These are phyloP conservation scores for Neotragus pygmaeus DNA, from an alignment of 2,113 vertebrate genomes.

Conservation along the genomic window DNA sequence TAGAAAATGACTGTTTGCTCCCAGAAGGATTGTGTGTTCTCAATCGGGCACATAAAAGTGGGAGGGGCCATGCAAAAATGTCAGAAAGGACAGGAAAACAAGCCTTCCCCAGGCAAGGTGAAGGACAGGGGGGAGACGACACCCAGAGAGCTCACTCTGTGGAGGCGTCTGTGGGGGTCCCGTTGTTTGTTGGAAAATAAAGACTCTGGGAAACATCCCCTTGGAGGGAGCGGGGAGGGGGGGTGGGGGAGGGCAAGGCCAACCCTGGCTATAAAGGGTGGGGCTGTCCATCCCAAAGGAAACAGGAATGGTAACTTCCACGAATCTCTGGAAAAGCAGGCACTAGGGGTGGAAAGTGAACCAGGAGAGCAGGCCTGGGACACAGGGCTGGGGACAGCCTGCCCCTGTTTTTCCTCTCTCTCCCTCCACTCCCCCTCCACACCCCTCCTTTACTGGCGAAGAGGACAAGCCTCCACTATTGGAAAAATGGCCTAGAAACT, in stretches of 20 bases:
- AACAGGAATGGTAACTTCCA: neutral
- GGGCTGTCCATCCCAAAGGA: neutral
- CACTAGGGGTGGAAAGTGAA: neutral
- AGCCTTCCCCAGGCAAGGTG: accelerated
- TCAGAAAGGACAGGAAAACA: no score
- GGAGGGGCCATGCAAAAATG: neutral
- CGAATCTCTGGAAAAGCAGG: neutral
- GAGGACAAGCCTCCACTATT: neutral
- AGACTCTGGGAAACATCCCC: neutral
- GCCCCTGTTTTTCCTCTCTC: neutral
- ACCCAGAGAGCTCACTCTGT: neutral
- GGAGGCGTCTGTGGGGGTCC: accelerated
- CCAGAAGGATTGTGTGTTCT: neutral
- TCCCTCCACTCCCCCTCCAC: neutral
- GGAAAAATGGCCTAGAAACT: neutral
- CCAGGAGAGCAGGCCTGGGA: neutral
- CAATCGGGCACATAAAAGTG: neutral
- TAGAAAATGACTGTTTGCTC: neutral
- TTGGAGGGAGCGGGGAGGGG: accelerated
- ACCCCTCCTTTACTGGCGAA: no score
- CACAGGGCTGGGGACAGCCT: accelerated
- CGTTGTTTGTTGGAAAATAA: neutral
- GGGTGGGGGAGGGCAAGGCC: neutral
- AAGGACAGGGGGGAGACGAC: neutral
- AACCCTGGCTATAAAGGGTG: neutral